Percentiles rank a stretch among this genome's conserved stretches.
These are phyloP conservation scores for Ostrea edulis DNA, from an alignment of 1,140 invertebrate genomes.

Conservation along the genomic window DNA sequence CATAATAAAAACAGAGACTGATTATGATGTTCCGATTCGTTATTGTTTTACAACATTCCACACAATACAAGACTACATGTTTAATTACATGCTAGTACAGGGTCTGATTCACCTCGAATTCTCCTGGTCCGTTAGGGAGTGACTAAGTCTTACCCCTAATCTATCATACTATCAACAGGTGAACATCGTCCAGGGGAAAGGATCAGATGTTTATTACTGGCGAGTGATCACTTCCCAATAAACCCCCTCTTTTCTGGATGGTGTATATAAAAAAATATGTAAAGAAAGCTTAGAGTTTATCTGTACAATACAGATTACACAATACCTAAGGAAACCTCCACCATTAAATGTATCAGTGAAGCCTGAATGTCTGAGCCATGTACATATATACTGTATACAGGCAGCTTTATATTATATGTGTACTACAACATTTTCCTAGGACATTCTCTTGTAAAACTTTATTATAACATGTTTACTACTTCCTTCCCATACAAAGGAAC, in stretches of 20 bases:
- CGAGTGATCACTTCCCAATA: constrained; percentile 5
- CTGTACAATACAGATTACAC: no score
- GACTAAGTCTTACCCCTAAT: constrained; percentile 5
- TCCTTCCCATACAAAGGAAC: neutral
- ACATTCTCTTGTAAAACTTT: no score
- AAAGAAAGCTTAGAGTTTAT: no score
- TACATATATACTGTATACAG: no score
- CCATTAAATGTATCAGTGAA: no score
- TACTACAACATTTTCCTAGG: no score
- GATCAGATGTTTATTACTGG: neutral
- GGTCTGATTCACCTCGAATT: neutral
- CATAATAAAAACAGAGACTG: no score
- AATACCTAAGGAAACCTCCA: no score
- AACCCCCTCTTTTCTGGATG: neutral
- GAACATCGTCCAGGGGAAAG: neutral
- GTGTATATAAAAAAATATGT: neutral
- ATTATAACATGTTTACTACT: neutral
- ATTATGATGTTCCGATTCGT: no score
- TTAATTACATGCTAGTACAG: neutral
- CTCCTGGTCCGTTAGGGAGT: neutral
- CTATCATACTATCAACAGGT: constrained; percentile 6
- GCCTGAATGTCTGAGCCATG: no score
- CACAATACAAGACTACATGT: neutral
- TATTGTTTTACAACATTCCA: neutral
- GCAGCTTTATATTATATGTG: no score